Conservation (phyloP, 2,888 invertebrate species). For the Lobophora halterata region DNA sequence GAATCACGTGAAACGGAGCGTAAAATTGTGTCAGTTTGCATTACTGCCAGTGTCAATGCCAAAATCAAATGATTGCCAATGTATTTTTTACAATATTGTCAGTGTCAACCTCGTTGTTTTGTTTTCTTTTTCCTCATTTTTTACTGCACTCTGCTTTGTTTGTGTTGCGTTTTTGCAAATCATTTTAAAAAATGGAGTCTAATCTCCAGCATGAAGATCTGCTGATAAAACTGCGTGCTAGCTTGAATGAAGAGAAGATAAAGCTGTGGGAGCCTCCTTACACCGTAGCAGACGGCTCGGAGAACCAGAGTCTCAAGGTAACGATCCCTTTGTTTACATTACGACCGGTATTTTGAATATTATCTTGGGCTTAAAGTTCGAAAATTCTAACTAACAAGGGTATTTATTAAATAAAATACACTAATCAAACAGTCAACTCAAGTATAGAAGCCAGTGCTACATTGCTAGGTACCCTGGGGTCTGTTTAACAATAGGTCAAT, state of each 20-base stretch:
- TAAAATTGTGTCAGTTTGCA: too few relatives aligned
- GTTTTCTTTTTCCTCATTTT: constrained; percentile 4
- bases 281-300: constrained; percentile 53
- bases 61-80: too few relatives aligned
- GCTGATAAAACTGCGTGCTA: constrained; percentile 83
- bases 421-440: too few relatives aligned
- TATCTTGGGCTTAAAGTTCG: too few relatives aligned
- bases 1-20: too few relatives aligned
- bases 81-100: too few relatives aligned
- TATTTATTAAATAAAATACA: too few relatives aligned
- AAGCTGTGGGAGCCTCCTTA: constrained; percentile 90
- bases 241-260: constrained; percentile 84
- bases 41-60: too few relatives aligned
- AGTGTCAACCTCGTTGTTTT: background rate
- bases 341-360: background rate
- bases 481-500: too few relatives aligned
- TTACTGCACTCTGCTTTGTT: background rate
- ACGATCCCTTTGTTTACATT: constrained; percentile 4
- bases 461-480: too few relatives aligned
- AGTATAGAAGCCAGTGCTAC: too few relatives aligned
- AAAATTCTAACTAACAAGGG: too few relatives aligned
- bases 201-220: constrained; percentile 81
- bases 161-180: constrained; percentile 13
- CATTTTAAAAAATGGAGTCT: constrained; percentile 48
- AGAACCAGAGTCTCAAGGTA: constrained; percentile 75